A percentile compares a stretch with the other conserved stretches of the same genome.
These are phyloP conservation scores for Lasioglossum morio DNA, from an alignment of 2,888 invertebrate genomes.

Conservation along the genomic window DNA sequence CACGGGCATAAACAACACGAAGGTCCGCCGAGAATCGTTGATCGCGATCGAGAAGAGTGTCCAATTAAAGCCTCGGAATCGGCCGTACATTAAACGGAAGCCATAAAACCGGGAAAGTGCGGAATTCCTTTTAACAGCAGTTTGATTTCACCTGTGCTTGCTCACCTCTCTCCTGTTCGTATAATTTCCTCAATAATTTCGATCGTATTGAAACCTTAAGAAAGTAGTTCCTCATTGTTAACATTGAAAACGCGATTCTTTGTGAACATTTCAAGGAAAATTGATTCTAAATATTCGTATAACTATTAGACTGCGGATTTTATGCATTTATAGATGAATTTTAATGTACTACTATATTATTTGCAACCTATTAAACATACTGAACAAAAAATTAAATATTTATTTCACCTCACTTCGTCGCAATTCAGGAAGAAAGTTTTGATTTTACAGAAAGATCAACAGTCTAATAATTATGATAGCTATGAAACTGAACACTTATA, in stretches of 20 bases:
- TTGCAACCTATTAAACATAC: no score
- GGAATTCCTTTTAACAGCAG: slow-evolving; percentile 14
- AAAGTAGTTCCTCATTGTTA: neutral
- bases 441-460: no score
- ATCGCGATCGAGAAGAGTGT: slow-evolving; percentile 4
- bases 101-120: slow-evolving; percentile 17
- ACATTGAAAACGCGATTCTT: neutral
- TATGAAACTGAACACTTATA: neutral
- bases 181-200: slow-evolving; percentile 37
- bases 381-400: no score
- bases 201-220: neutral
- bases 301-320: neutral
- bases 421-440: no score
- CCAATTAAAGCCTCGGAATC: slow-evolving; percentile 36
- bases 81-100: slow-evolving; percentile 27
- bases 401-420: no score
- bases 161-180: neutral
- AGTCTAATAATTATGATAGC: neutral
- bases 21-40: neutral
- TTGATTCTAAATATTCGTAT: neutral
- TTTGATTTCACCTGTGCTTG: slow-evolving; percentile 13
- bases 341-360: no score
- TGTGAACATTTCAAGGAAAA: neutral
- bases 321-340: no score
- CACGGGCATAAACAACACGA: neutral